These are phyloP conservation scores for Rhinichthys osculus DNA, from an alignment of 2,797 vertebrate species.

Conservation along the genomic window DNA sequence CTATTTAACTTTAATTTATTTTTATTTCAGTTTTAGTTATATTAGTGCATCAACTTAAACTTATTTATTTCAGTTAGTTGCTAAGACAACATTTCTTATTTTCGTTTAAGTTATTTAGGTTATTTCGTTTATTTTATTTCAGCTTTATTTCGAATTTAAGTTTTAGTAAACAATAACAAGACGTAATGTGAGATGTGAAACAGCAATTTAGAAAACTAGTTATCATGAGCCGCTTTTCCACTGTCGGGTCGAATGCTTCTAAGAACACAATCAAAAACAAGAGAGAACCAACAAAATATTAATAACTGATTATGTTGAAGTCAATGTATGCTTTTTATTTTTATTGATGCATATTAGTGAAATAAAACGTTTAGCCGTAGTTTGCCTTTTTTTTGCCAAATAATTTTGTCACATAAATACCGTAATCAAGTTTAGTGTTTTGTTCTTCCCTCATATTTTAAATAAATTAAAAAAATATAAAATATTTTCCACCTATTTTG, in stretches of 20 bases:
- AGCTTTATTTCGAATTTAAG: neutral
- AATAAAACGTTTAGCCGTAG: neutral
- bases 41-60: neutral
- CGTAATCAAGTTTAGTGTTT: neutral
- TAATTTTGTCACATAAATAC: neutral
- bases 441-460: neutral
- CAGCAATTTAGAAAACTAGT: neutral
- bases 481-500: neutral
- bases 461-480: neutral
- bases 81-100: neutral
- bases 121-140: neutral
- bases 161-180: neutral
- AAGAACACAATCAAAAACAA: neutral
- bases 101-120: neutral
- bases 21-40: neutral
- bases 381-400: neutral
- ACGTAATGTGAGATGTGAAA: no score
- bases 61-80: neutral
- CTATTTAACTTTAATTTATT: neutral
- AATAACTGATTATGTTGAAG: neutral
- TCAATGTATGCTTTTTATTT: neutral
- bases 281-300: neutral
- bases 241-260: no score
- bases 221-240: neutral
- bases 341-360: neutral